Conservation (phyloP, 2,113 vertebrate genomes). For the Alaudala cheleensis region DNA sequence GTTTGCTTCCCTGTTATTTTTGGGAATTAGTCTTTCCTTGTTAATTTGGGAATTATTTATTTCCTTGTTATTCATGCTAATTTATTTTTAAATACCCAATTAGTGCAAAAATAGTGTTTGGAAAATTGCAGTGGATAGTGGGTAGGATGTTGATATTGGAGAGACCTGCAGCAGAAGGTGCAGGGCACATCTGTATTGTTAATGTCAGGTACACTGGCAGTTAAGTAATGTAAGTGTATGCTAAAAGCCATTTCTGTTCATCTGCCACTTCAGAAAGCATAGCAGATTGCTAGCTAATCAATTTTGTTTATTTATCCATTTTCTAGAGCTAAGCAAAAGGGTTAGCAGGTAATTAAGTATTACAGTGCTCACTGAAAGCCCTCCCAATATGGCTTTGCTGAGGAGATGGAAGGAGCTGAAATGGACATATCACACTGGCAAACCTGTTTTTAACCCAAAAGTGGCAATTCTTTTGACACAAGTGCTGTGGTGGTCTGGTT, state of each 20-base stretch:
- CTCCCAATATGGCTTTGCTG: neutral
- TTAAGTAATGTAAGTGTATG: neutral
- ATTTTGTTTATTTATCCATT: neutral
- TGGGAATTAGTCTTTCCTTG: neutral
- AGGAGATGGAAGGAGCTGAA: neutral
- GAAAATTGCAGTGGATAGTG: neutral
- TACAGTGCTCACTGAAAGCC: neutral
- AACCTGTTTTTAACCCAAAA: neutral
- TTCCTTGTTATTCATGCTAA: neutral
- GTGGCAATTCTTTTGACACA: neutral
- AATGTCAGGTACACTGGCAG: neutral
- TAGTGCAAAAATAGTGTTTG: neutral
- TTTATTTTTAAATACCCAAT: neutral
- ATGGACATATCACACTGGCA: neutral
- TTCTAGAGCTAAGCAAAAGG: neutral
- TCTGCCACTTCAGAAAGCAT: neutral
- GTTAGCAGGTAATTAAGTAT: neutral
- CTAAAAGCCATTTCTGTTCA: neutral
- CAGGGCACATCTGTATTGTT: neutral
- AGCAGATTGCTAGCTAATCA: neutral
- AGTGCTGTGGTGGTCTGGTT: neutral
- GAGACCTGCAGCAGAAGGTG: neutral
- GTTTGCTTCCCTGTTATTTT: neutral
- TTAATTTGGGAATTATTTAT: neutral
- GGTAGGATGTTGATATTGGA: neutral